Conservation (phyloP, 2,888 invertebrate genomes). For the Trypoxylon attenuatum region DNA sequence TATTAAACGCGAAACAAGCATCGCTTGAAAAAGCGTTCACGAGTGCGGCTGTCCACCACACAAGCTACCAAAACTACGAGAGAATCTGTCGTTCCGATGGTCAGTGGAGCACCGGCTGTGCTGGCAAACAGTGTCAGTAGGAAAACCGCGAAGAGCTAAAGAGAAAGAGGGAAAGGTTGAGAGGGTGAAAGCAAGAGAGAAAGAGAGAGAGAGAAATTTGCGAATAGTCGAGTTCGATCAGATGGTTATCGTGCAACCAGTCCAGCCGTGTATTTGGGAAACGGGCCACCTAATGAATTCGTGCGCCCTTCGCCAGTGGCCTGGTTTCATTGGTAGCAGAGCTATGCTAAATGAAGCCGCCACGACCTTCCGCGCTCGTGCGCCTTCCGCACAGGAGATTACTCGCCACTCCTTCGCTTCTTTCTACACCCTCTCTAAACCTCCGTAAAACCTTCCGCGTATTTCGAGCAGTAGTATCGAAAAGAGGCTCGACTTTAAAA, state of each 20-base stretch:
- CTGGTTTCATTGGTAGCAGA: conserved; percentile 53
- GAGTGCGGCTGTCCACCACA: too few relatives aligned
- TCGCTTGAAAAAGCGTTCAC: too few relatives aligned
- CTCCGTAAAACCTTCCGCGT: conserved; percentile 15
- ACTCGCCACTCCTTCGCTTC: conserved; percentile 37
- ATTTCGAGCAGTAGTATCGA: too few relatives aligned
- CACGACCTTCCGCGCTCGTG: conserved; percentile 49
- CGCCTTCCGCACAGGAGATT: conserved; percentile 45
- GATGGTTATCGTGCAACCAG: conserved; percentile 28
- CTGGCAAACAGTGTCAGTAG: too few relatives aligned
- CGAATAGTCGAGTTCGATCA: conserved; percentile 36
- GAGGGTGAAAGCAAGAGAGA: conserved; percentile 7
- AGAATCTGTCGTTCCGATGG: too few relatives aligned
- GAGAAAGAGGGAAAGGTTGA: too few relatives aligned
- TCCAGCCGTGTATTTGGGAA: conserved; percentile 39
- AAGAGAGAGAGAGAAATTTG: conserved; percentile 22
- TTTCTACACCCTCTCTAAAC: too few relatives aligned
- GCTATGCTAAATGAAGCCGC: conserved; percentile 55
- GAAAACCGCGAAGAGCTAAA: too few relatives aligned
- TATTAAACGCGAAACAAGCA: too few relatives aligned
- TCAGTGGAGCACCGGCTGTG: too few relatives aligned
- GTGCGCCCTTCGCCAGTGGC: conserved; percentile 56
- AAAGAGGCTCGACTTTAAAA: too few relatives aligned
- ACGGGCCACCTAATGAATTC: conserved; percentile 57
- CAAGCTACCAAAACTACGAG: too few relatives aligned